Conservation (phyloP, 92 coral and sea anemone genomes). For the Nematostella vectensis region DNA sequence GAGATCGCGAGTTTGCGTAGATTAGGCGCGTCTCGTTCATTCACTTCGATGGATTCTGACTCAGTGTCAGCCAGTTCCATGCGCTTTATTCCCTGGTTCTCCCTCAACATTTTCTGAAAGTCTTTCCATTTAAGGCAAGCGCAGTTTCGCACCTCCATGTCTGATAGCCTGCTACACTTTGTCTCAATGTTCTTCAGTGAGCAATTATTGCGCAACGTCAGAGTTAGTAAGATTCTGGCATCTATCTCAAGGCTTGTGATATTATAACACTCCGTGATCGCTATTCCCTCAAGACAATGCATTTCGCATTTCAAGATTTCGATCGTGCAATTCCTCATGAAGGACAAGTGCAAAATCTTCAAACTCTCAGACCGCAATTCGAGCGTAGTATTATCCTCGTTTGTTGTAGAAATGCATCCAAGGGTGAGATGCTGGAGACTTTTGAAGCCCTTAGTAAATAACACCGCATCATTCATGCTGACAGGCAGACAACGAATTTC, state of each 20-base stretch:
- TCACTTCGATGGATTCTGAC: conserved; percentile 44
- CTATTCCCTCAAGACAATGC: conserved; percentile 57
- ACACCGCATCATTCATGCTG: conserved; percentile 31
- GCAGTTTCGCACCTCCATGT: conserved; percentile 53
- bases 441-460: conserved; percentile 39
- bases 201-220: conserved; percentile 43
- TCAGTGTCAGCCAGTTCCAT: conserved; percentile 53
- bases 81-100: conserved; percentile 32
- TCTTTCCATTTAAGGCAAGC: conserved; percentile 19
- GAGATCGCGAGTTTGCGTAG: conserved; percentile 46
- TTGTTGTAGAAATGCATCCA: conserved; percentile 29
- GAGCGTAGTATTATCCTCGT: conserved; percentile 13
- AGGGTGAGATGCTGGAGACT: conserved; percentile 40
- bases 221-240: conserved; percentile 35
- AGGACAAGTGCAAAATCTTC: conserved; percentile 45
- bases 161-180: conserved; percentile 33
- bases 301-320: conserved; percentile 34
- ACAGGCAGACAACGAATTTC: conserved; percentile 56
- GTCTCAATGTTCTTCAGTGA: conserved; percentile 29
- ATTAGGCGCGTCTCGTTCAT: conserved; percentile 30
- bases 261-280: conserved; percentile 49
- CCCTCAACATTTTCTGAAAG: conserved; percentile 32
- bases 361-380: conserved; percentile 41
- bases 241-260: conserved; percentile 36
- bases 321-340: conserved; percentile 52